Percentiles rank a stretch among this genome's conserved stretches.
Conservation (phyloP, 2,888 invertebrate genomes). For the Caenorhabditis sinica region DNA sequence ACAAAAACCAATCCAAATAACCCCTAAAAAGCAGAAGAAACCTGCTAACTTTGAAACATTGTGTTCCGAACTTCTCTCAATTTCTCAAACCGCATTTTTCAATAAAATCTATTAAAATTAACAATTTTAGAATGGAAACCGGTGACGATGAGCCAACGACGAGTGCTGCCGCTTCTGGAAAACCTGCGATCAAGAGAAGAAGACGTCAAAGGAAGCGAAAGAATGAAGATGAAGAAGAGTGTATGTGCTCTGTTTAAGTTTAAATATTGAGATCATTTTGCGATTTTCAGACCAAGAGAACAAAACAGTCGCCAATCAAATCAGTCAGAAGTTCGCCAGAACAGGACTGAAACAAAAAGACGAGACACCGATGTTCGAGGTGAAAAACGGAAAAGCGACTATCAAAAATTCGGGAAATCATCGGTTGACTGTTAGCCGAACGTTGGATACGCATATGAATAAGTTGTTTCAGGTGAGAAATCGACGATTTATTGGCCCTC, state of each 20-base stretch:
- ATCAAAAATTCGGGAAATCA: constrained; percentile 68
- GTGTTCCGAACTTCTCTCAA: too few relatives aligned
- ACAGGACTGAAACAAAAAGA: constrained; percentile 41
- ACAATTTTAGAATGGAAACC: constrained; percentile 27
- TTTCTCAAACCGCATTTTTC: too few relatives aligned
- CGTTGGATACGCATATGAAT: constrained; percentile 65
- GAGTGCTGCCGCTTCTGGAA: neutral
- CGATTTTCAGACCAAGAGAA: constrained; percentile 57
- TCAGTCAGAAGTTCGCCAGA: constrained; percentile 49
- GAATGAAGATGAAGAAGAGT: constrained; percentile 62
- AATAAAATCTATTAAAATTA: too few relatives aligned
- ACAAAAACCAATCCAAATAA: too few relatives aligned
- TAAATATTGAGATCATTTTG: neutral
- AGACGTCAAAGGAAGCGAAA: constrained; percentile 45
- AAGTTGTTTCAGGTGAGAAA: constrained; percentile 66
- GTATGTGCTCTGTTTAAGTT: constrained; percentile 19
- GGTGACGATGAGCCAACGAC: constrained; percentile 29
- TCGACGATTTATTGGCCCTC: too few relatives aligned
- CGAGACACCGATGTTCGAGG: constrained; percentile 53
- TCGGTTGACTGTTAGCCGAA: constrained; percentile 61
- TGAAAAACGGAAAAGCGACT: constrained; percentile 43
- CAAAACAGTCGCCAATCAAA: constrained; percentile 44
- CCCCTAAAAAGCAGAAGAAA: too few relatives aligned
- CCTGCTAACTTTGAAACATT: too few relatives aligned
- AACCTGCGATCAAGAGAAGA: constrained; percentile 44